These are phyloP conservation scores for Microtus richardsoni DNA, from an alignment of 2,113 vertebrate species.

Conservation along the genomic window DNA sequence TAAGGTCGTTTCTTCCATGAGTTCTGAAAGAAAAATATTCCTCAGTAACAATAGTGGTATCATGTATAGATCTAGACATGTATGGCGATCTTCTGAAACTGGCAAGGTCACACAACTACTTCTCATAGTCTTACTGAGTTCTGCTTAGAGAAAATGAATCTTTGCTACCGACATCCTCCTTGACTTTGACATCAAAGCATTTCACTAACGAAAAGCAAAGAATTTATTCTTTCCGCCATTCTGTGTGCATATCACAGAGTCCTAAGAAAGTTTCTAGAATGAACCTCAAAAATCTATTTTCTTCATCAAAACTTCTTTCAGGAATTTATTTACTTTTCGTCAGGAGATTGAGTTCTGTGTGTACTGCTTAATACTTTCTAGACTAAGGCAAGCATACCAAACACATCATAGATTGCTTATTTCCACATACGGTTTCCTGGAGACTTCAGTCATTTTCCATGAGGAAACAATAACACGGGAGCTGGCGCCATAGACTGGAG, in stretches of 20 bases:
- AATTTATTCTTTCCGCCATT: neutral
- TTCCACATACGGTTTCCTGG: neutral
- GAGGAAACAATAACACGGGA: constrained; percentile 7
- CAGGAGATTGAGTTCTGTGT: neutral
- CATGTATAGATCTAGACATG: neutral
- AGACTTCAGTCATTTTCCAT: neutral
- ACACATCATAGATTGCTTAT: constrained; percentile 10
- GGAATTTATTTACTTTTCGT: constrained; percentile 43
- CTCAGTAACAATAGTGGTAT: neutral
- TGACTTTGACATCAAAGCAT: neutral
- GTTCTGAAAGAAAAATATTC: neutral
- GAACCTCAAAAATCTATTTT: constrained; percentile 48
- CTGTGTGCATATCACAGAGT: constrained; percentile 6
- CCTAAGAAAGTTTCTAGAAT: constrained; percentile 33
- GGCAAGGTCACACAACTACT: neutral
- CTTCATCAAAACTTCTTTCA: constrained; percentile 57
- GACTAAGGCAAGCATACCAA: neutral
- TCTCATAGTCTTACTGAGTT: neutral
- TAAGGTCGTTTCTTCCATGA: neutral
- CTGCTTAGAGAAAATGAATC: neutral
- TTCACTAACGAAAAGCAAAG: constrained; percentile 5
- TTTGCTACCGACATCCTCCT: neutral
- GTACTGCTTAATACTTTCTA: constrained; percentile 50
- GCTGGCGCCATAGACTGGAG: neutral
- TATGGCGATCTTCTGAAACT: neutral